phyloP scores from a whole-genome alignment of 2,797 vertebrate genomes.

The Pangasius mekongensis region DNA sequence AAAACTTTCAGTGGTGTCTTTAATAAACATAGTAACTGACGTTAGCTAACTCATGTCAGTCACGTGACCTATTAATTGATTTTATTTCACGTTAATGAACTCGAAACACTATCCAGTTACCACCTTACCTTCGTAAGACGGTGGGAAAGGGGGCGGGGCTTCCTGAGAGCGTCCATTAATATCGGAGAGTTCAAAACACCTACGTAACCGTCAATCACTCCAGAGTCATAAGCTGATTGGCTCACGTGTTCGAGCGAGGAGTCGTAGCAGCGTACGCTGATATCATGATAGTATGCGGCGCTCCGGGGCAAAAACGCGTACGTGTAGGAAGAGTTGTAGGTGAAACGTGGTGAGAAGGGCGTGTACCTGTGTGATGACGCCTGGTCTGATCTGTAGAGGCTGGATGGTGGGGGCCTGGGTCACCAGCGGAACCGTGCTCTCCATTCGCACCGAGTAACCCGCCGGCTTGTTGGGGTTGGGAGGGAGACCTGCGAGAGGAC shows the following conservation, averaged over 20 bases:
- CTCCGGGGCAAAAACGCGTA: fast-evolving
- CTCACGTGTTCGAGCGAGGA: background rate
- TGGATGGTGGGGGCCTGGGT: slow-evolving; percentile 92
- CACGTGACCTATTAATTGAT: too few relatives aligned
- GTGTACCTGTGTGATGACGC: slow-evolving; percentile 91
- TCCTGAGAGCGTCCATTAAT: background rate
- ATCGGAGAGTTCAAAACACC: background rate
- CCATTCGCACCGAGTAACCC: slow-evolving; percentile 91
- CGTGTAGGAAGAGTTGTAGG: background rate
- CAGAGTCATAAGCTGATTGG: background rate
- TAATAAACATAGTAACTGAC: background rate
- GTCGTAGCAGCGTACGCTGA: background rate
- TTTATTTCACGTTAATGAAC: too few relatives aligned
- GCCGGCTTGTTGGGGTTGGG: slow-evolving; percentile 85
- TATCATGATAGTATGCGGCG: fast-evolving
- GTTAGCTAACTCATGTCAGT: background rate
- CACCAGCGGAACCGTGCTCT: slow-evolving; percentile 89
- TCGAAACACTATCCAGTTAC: too few relatives aligned
- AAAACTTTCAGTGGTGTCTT: background rate
- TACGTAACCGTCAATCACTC: background rate
- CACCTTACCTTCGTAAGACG: background rate
- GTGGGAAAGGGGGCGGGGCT: background rate
- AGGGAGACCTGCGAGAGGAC: slow-evolving; percentile 81
- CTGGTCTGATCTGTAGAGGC: slow-evolving; percentile 91
- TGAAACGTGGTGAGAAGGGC: background rate